A percentile compares a stretch with the other conserved stretches of the same genome.
These are phyloP conservation scores for Myrmecobius fasciatus DNA, from an alignment of 2,113 vertebrate species.

Conservation along the genomic window DNA sequence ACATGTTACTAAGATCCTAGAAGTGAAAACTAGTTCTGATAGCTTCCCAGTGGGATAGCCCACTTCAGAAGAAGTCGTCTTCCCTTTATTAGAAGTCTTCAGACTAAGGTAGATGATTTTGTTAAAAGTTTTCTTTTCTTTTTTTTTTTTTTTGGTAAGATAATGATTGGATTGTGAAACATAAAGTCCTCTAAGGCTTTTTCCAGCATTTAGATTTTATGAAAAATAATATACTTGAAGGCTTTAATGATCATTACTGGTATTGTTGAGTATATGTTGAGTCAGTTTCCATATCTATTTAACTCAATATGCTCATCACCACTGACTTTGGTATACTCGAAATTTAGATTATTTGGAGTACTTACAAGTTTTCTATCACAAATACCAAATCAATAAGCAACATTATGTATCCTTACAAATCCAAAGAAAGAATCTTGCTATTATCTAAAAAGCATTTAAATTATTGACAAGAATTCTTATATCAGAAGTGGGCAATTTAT, in stretches of 20 bases:
- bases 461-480: slow-evolving; percentile 1
- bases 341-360: no score
- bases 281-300: neutral
- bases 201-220: neutral
- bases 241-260: neutral
- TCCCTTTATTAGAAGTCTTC: no score
- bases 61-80: no score
- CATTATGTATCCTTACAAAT: neutral
- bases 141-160: neutral
- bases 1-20: neutral
- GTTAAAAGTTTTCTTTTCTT: neutral
- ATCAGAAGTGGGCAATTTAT: slow-evolving; percentile 21
- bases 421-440: neutral
- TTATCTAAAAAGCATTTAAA: neutral
- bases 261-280: neutral
- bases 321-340: neutral
- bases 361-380: neutral
- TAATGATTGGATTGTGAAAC: neutral
- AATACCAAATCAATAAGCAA: neutral
- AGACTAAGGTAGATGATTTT: neutral
- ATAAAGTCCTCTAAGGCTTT: neutral
- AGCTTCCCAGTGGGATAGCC: no score
- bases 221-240: neutral
- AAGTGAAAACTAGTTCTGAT: no score
- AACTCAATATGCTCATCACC: neutral